Evolutionary conservation across 2,797 vertebrate species (phyloP).

Genomic region (Clamator glandarius): DNA sequence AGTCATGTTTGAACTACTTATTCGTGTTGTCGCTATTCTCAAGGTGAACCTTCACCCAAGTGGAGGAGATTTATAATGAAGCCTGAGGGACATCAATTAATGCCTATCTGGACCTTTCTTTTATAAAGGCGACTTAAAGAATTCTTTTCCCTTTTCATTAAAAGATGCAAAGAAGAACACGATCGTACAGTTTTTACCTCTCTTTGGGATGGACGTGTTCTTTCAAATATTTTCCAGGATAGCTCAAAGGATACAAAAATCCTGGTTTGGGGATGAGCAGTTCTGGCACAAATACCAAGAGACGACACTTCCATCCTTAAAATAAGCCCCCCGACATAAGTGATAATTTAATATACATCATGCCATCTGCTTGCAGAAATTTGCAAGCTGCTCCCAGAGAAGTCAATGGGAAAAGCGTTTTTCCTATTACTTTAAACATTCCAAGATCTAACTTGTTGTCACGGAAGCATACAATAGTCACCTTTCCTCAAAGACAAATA

Average conservation of each 20-base stretch:
- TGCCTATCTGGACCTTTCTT: neutral
- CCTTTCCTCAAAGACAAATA: neutral
- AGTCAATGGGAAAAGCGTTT: slow-evolving; percentile 50
- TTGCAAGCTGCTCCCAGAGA: slow-evolving; percentile 62
- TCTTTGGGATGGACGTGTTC: neutral
- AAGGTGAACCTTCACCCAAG: neutral
- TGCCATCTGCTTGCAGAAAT: slow-evolving; percentile 64
- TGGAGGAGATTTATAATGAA: slow-evolving; percentile 1
- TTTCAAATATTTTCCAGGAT: slow-evolving; percentile 39
- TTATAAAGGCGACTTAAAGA: neutral
- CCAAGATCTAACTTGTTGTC: neutral
- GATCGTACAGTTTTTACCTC: neutral
- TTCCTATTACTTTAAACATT: slow-evolving; percentile 22
- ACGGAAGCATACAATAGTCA: neutral
- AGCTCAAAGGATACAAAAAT: slow-evolving; percentile 22
- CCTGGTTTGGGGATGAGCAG: slow-evolving; percentile 62
- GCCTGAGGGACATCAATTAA: neutral
- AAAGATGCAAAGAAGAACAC: neutral
- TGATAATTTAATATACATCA: slow-evolving; percentile 72
- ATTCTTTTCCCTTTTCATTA: neutral
- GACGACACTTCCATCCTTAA: slow-evolving; percentile 67
- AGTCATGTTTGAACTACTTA: neutral
- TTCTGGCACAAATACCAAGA: slow-evolving; percentile 65
- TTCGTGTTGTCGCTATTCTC: neutral
- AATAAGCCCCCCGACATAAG: slow-evolving; percentile 69